These are phyloP conservation scores for Fissipunctia ypsillon DNA, from an alignment of 2,888 invertebrate species.

Conservation along the genomic window DNA sequence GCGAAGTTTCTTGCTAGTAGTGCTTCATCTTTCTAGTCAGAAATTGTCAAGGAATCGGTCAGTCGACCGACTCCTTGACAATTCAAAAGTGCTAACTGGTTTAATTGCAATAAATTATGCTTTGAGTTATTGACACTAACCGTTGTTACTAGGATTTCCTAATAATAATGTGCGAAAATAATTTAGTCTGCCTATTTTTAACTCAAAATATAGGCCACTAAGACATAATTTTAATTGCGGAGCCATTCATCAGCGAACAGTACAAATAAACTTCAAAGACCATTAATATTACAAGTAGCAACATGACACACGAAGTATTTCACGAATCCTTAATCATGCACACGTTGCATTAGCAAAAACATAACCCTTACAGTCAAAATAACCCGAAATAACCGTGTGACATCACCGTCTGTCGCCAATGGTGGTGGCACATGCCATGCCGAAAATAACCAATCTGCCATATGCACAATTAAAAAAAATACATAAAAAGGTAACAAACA, in stretches of 20 bases:
- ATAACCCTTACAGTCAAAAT: slow-evolving; percentile 80
- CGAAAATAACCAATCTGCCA: slow-evolving; percentile 88
- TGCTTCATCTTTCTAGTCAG: no score
- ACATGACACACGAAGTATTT: slow-evolving; percentile 59
- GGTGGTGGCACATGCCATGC: slow-evolving; percentile 85
- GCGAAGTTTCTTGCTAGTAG: neutral
- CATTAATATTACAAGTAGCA: slow-evolving; percentile 39
- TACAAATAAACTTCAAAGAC: slow-evolving; percentile 19
- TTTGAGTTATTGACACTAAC: neutral
- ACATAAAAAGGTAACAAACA: slow-evolving; percentile 59
- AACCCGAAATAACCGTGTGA: slow-evolving; percentile 84
- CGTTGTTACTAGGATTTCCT: neutral
- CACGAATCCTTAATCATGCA: slow-evolving; percentile 62
- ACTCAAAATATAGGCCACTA: slow-evolving; percentile 11
- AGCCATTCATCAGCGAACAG: neutral
- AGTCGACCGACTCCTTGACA: neutral
- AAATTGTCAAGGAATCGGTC: no score
- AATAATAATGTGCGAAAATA: no score
- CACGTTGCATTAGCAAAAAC: slow-evolving; percentile 73
- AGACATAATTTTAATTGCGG: neutral
- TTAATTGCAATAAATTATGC: no score
- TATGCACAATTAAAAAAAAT: slow-evolving; percentile 76
- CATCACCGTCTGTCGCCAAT: slow-evolving; percentile 88
- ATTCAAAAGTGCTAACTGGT: neutral
- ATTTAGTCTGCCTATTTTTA: neutral